These are phyloP conservation scores for Xestobium rufovillosum DNA, from an alignment of 2,888 invertebrate species.

Conservation along the genomic window DNA sequence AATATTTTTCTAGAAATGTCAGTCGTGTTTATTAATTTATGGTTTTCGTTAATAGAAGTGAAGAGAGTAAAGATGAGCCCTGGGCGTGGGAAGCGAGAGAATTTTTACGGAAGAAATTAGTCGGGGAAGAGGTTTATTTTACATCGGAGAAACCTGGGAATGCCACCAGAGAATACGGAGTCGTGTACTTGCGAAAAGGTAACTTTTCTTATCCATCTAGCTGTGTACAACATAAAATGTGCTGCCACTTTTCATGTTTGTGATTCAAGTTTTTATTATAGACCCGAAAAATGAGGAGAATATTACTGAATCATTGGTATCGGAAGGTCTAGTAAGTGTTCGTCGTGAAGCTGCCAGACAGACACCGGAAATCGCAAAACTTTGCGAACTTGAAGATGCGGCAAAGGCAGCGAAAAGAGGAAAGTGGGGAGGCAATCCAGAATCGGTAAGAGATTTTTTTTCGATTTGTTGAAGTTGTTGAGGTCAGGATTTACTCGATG, in stretches of 20 bases:
- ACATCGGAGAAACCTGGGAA: slow-evolving; percentile 77
- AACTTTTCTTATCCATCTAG: slow-evolving; percentile 16
- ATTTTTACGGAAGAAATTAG: slow-evolving; percentile 82
- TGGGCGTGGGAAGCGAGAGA: slow-evolving; percentile 98
- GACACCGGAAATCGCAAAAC: slow-evolving; percentile 57
- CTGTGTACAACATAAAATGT: neutral
- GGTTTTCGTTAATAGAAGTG: no score
- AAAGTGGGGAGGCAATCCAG: slow-evolving; percentile 51
- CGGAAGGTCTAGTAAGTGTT: slow-evolving; percentile 85
- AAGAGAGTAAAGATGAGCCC: slow-evolving; percentile 79
- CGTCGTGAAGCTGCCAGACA: slow-evolving; percentile 57
- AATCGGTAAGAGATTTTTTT: slow-evolving; percentile 29
- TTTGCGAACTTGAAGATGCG: slow-evolving; percentile 81
- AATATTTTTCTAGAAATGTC: no score
- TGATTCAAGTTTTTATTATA: no score
- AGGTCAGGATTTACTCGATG: no score
- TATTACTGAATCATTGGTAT: slow-evolving; percentile 77
- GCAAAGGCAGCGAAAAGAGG: slow-evolving; percentile 87
- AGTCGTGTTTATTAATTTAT: slow-evolving; percentile 2
- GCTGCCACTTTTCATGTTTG: no score
- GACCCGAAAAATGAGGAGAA: slow-evolving; percentile 69
- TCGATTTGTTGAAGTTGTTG: slow-evolving; percentile 5
- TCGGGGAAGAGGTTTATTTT: slow-evolving; percentile 86
- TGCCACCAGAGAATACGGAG: slow-evolving; percentile 81
- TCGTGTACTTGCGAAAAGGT: slow-evolving; percentile 79